Evolutionary conservation across 2,888 invertebrate genomes (phyloP).

Genomic region (Dynastes hyllus): DNA sequence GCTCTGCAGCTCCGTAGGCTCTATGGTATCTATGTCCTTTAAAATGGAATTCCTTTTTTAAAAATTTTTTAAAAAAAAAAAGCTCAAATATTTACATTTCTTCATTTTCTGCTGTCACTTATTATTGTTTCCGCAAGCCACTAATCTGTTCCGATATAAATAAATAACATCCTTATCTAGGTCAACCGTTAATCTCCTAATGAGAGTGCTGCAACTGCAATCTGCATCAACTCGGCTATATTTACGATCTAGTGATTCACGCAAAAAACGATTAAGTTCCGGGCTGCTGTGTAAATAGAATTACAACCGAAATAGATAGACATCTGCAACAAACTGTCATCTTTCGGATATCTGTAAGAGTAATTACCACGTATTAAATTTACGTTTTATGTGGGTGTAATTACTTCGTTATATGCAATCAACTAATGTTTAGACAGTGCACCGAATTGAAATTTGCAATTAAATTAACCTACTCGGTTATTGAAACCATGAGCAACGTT

Average conservation of each 20-base stretch:
- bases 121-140: background rate
- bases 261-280: slow-evolving; percentile 27
- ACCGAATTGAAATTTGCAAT: background rate
- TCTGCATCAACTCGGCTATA: slow-evolving; percentile 13
- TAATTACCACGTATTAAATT: no score
- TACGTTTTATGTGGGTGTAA: background rate
- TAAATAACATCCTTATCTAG: slow-evolving; percentile 21
- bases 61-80: no score
- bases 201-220: slow-evolving; percentile 9
- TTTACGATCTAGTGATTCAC: slow-evolving; percentile 37
- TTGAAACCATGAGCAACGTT: background rate
- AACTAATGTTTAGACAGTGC: background rate
- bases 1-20: no score
- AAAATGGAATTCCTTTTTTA: no score
- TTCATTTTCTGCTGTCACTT: background rate
- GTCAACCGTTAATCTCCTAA: slow-evolving; percentile 32
- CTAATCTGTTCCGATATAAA: slow-evolving; percentile 18
- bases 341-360: no score
- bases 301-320: background rate
- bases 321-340: background rate
- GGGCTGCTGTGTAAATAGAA: background rate
- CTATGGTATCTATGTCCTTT: no score
- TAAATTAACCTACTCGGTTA: background rate
- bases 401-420: background rate
- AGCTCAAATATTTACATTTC: background rate